A percentile compares a stretch with the other conserved stretches of the same genome.
Evolutionary conservation across 1,140 invertebrate genomes (phyloP).

Genomic region (Camponotus vicinus): DNA sequence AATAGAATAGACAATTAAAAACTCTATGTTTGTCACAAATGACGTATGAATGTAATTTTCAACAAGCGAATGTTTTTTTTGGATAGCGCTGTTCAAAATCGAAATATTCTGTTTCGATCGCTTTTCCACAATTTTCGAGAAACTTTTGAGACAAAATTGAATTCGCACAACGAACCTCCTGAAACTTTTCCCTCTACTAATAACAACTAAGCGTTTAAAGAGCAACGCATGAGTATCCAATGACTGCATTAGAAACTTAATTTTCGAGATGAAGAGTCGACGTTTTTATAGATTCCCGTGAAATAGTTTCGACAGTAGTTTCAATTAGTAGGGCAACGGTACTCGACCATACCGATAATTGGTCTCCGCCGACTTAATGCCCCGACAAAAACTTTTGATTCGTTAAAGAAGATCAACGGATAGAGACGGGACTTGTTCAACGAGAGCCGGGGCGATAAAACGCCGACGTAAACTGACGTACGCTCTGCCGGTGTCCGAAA

Average conservation of each 20-base stretch:
- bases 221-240: constrained; percentile 48
- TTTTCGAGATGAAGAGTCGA: constrained; percentile 47
- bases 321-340: constrained; percentile 39
- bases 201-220: constrained; percentile 52
- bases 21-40: background rate
- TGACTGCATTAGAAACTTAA: constrained; percentile 57
- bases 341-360: constrained; percentile 56
- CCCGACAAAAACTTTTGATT: constrained; percentile 58
- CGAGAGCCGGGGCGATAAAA: constrained; percentile 42
- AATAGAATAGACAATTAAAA: no score
- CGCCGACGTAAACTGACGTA: constrained; percentile 49
- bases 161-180: constrained; percentile 4
- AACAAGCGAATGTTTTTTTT: background rate
- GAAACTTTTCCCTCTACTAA: constrained; percentile 17
- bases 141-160: constrained; percentile 1
- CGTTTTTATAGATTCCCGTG: constrained; percentile 54
- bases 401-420: constrained; percentile 59
- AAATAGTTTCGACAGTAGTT: constrained; percentile 48
- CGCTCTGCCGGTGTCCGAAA: constrained; percentile 20
- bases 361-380: constrained; percentile 55
- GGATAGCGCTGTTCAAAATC: background rate
- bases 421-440: constrained; percentile 50
- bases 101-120: background rate
- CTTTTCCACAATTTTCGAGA: constrained; percentile 26
- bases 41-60: background rate